A percentile compares a stretch with the other conserved stretches of the same genome.
Conservation (phyloP, 1,140 invertebrate species). For the Drosophila murphyi region DNA sequence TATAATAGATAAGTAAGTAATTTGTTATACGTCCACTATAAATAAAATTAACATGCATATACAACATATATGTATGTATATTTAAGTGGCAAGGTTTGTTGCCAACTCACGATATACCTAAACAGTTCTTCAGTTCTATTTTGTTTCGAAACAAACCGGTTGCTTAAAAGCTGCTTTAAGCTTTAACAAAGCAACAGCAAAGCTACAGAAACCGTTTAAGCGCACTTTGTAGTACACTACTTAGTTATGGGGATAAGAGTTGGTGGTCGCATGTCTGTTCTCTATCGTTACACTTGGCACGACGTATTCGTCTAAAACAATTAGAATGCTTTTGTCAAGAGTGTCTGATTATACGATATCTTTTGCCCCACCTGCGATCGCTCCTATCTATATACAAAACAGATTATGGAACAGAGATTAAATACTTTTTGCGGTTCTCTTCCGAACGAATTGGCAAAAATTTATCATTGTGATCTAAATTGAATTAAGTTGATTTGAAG, state of each 20-base stretch:
- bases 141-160: slow-evolving; percentile 78
- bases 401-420: no score
- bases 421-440: no score
- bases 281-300: neutral
- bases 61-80: neutral
- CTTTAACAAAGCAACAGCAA: slow-evolving; percentile 54
- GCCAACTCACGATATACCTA: slow-evolving; percentile 38
- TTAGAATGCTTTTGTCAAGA: no score
- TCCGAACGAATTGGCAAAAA: no score
- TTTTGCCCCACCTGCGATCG: no score
- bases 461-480: no score
- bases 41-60: neutral
- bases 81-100: slow-evolving; percentile 29
- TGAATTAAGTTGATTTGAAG: no score
- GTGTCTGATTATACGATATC: no score
- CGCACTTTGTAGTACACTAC: slow-evolving; percentile 61
- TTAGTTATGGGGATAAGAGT: slow-evolving; percentile 27
- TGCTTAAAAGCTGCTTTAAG: slow-evolving; percentile 36
- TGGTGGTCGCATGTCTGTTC: neutral
- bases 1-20: no score
- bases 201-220: slow-evolving; percentile 65
- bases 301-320: no score
- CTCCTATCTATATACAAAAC: no score
- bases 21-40: no score
- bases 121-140: slow-evolving; percentile 64